A percentile compares a stretch with the other conserved stretches of the same genome.
Evolutionary conservation across 92 coral and sea anemone species (phyloP).

Genomic region (Palythoa caribaeorum): DNA sequence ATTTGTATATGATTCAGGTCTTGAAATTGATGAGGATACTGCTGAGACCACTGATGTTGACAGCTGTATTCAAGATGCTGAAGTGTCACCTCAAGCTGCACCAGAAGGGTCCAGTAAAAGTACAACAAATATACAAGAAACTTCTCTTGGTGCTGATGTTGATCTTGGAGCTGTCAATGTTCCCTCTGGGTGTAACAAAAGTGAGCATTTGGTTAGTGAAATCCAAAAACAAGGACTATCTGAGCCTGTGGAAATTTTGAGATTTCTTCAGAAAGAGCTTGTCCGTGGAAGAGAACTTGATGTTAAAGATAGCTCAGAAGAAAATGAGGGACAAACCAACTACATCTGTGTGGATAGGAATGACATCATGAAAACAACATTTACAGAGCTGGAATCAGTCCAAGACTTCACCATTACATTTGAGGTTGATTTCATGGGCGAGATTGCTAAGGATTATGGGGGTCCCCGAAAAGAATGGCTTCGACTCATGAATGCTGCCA

Average conservation of each 20-base stretch:
- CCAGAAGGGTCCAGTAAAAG: constrained; percentile 27
- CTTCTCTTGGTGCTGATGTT: constrained; percentile 8
- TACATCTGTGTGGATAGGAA: constrained; percentile 46
- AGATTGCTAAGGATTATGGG: constrained; percentile 66
- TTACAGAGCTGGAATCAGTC: constrained; percentile 49
- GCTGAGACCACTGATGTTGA: constrained; percentile 16
- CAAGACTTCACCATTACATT: constrained; percentile 53
- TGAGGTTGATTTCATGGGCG: constrained; percentile 74
- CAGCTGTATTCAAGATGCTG: constrained; percentile 16
- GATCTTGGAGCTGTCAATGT: constrained; percentile 20
- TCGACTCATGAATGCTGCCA: constrained; percentile 30
- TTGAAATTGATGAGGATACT: constrained; percentile 23
- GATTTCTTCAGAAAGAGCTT: constrained; percentile 22
- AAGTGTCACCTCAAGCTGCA: constrained; percentile 30
- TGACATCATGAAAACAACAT: constrained; percentile 34
- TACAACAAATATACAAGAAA: constrained; percentile 4
- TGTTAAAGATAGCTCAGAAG: constrained; percentile 48
- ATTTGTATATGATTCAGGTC: constrained; percentile 29
- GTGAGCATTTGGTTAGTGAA: constrained; percentile 23
- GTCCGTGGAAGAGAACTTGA: constrained; percentile 60
- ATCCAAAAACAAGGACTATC: constrained; percentile 23
- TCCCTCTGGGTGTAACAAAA: constrained; percentile 24
- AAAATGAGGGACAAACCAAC: constrained; percentile 49
- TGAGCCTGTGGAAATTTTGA: constrained; percentile 25
- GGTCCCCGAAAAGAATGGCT: constrained; percentile 61